phyloP scores from a whole-genome alignment of 1,140 invertebrate species.

The Cydia fagiglandana region DNA sequence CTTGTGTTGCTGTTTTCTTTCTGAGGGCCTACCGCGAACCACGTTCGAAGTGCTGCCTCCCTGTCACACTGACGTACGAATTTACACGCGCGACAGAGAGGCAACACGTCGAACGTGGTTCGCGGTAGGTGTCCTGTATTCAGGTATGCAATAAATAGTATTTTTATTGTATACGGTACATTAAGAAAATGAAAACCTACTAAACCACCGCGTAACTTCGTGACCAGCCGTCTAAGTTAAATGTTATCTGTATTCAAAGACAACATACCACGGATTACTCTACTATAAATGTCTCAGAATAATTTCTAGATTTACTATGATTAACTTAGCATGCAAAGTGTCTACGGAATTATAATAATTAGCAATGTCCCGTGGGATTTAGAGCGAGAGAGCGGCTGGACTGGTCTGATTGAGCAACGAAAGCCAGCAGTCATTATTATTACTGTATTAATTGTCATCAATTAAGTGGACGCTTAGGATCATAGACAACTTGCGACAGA shows the following conservation, averaged over 20 bases:
- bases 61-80: too few species aligned
- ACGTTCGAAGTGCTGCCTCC: too few species aligned
- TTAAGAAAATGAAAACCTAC: too few species aligned
- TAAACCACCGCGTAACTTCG: not conserved
- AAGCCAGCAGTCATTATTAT: not conserved
- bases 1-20: too few species aligned
- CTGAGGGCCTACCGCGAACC: too few species aligned
- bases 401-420: not conserved
- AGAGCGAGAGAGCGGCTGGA: not conserved
- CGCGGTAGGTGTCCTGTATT: too few species aligned
- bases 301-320: constrained; percentile 15
- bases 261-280: not conserved
- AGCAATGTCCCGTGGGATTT: constrained; percentile 3
- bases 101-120: too few species aligned
- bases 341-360: constrained; percentile 1
- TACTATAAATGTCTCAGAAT: constrained; percentile 3
- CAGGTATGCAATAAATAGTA: too few species aligned
- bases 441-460: constrained; percentile 13
- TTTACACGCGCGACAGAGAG: too few species aligned
- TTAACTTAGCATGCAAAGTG: constrained; percentile 13
- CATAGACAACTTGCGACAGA: not conserved
- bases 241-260: not conserved
- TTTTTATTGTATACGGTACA: too few species aligned
- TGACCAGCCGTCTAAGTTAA: not conserved
- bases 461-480: not conserved